Percentiles rank a stretch among this genome's conserved stretches.
Conservation (phyloP, 2,113 vertebrate species). For the Microtus richardsoni region DNA sequence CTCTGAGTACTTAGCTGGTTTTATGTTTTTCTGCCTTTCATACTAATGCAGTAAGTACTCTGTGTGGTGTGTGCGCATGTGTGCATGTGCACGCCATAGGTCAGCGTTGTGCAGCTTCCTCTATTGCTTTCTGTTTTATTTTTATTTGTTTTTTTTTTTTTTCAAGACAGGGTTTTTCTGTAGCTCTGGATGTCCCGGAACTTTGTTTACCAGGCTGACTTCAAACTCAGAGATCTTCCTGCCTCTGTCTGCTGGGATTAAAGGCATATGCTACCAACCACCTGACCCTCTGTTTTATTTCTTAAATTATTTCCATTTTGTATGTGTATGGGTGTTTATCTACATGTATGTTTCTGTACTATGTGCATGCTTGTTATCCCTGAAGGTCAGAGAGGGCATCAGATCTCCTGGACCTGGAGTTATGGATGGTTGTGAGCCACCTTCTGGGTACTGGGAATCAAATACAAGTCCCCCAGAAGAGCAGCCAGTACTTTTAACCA, state of each 20-base stretch:
- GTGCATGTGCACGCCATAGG: not conserved
- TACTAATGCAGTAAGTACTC: not conserved
- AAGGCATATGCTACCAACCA: not conserved
- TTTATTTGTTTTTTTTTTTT: not conserved
- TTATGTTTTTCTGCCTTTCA: not conserved
- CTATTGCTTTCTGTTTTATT: not conserved
- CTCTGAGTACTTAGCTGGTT: not conserved
- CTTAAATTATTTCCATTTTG: not conserved
- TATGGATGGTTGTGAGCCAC: not conserved
- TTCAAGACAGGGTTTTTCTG: not conserved
- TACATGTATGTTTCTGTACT: not conserved
- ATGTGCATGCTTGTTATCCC: not conserved
- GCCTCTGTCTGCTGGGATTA: not conserved
- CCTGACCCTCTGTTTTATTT: not conserved
- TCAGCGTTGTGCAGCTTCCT: not conserved
- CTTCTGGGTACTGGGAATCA: not conserved
- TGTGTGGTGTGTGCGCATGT: not conserved
- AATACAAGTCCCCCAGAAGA: not conserved
- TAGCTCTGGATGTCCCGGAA: not conserved
- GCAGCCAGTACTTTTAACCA: not conserved
- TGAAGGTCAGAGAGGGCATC: not conserved
- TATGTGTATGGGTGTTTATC: not conserved
- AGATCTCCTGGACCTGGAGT: not conserved
- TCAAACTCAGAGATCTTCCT: not conserved
- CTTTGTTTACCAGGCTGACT: not conserved